phyloP scores from a whole-genome alignment of 2,797 vertebrate species.

The Sylvilagus floridanus region DNA sequence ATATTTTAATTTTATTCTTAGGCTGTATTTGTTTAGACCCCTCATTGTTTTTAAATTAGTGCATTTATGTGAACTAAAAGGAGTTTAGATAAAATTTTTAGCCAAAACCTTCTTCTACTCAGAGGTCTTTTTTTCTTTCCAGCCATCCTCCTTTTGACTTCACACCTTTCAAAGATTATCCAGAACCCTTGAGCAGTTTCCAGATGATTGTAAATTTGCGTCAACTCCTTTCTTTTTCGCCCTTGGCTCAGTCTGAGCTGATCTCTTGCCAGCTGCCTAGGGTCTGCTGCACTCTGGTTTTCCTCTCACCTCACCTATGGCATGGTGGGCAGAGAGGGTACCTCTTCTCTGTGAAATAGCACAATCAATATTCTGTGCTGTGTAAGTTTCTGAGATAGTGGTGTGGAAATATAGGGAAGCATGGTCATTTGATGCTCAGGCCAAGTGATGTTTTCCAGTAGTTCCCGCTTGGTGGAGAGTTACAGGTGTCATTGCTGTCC shows the following conservation, averaged over 20 bases:
- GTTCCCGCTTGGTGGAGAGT: not conserved
- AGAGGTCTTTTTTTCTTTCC: not conserved
- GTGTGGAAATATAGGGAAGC: not conserved
- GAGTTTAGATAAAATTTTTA: not conserved
- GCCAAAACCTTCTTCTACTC: not conserved
- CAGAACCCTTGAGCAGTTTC: not conserved
- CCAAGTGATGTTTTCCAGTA: not conserved
- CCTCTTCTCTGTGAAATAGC: slow-evolving; percentile 17
- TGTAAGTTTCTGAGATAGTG: slow-evolving; percentile 13
- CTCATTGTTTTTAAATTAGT: not conserved
- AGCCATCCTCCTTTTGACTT: not conserved
- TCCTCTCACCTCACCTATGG: not conserved
- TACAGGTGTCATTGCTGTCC: not conserved
- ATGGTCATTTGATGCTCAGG: not conserved
- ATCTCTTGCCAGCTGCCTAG: not conserved
- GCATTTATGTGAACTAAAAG: not conserved
- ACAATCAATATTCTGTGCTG: not conserved
- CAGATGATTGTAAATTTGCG: not conserved
- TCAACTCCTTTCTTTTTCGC: not conserved
- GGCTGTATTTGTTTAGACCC: not conserved
- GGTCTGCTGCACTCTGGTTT: not conserved
- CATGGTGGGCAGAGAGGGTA: not conserved
- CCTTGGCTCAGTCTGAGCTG: not conserved
- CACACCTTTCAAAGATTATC: not conserved
- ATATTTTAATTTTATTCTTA: not conserved